These are phyloP conservation scores for Limenitis arthemis DNA, from an alignment of 2,888 invertebrate genomes.

Conservation along the genomic window DNA sequence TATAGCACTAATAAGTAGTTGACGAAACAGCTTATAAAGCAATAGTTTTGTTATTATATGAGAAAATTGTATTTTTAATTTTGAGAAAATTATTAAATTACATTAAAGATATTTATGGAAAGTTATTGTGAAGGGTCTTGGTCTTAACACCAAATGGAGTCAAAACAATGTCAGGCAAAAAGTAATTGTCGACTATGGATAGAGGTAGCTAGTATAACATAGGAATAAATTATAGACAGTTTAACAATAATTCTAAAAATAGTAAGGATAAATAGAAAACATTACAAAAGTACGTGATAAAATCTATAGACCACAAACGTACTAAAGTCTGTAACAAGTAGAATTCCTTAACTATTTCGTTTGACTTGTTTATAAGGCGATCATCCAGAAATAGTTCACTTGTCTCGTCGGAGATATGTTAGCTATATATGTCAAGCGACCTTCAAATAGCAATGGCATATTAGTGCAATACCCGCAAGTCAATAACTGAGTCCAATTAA, in stretches of 20 bases:
- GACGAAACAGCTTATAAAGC: too few relatives aligned
- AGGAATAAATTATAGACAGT: neutral
- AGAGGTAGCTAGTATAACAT: neutral
- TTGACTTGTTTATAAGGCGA: slow-evolving; percentile 11
- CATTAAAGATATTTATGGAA: too few relatives aligned
- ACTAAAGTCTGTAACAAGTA: neutral
- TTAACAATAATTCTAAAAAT: neutral
- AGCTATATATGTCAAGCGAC: slow-evolving; percentile 30
- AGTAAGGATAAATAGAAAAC: neutral
- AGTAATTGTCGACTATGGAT: too few relatives aligned
- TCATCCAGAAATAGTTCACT: slow-evolving; percentile 21
- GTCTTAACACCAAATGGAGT: too few relatives aligned
- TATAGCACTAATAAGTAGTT: too few relatives aligned
- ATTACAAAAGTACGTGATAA: slow-evolving; percentile 9
- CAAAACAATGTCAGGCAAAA: too few relatives aligned
- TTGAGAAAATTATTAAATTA: too few relatives aligned
- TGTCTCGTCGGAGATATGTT: slow-evolving; percentile 10
- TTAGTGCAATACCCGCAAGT: slow-evolving; percentile 47
- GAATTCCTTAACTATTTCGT: slow-evolving; percentile 3
- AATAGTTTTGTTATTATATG: too few relatives aligned
- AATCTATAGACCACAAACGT: slow-evolving; percentile 4
- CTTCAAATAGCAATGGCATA: slow-evolving; percentile 46
- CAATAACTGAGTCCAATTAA: slow-evolving; percentile 62
- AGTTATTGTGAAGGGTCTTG: too few relatives aligned
- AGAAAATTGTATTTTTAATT: too few relatives aligned